Evolutionary conservation across 2,797 vertebrate genomes (phyloP).

Genomic region (Leptatherina wallacei): DNA sequence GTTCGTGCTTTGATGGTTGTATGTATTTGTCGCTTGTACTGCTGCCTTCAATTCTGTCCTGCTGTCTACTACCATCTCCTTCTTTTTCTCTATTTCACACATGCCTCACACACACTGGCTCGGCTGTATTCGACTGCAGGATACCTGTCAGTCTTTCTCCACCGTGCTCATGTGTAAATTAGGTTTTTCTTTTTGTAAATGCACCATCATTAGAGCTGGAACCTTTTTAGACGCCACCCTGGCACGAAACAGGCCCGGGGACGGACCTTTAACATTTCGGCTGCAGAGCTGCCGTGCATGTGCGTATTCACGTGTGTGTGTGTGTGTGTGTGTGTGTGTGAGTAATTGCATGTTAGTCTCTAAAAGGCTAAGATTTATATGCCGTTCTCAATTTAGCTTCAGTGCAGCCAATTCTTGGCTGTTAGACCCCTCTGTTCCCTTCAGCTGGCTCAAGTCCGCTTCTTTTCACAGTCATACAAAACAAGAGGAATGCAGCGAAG

Average conservation of each 20-base stretch:
- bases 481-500: slow-evolving; percentile 68
- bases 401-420: slow-evolving; percentile 63
- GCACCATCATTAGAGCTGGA: slow-evolving; percentile 38
- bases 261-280: slow-evolving; percentile 50
- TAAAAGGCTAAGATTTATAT: slow-evolving; percentile 75
- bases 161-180: slow-evolving; percentile 25
- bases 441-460: slow-evolving; percentile 61
- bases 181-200: slow-evolving; percentile 46
- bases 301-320: slow-evolving; percentile 19
- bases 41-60: slow-evolving; percentile 27
- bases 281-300: slow-evolving; percentile 40
- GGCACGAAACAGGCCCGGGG: slow-evolving; percentile 4
- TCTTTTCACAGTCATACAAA: slow-evolving; percentile 69
- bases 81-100: slow-evolving; percentile 31
- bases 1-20: slow-evolving; percentile 22
- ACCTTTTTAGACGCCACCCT: slow-evolving; percentile 24
- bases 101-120: slow-evolving; percentile 16
- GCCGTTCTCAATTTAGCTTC: slow-evolving; percentile 68
- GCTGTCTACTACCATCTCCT: slow-evolving; percentile 13
- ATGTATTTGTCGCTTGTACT: slow-evolving; percentile 36
- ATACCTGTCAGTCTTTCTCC: slow-evolving; percentile 33
- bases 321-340: slow-evolving; percentile 37
- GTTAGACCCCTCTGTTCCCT: slow-evolving; percentile 64
- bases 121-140: slow-evolving; percentile 47
- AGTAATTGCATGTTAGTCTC: slow-evolving; percentile 27